Conservation (phyloP, 37 sponge, comb jelly and placozoan genomes). For the Chondrilla cf. caribensis region DNA sequence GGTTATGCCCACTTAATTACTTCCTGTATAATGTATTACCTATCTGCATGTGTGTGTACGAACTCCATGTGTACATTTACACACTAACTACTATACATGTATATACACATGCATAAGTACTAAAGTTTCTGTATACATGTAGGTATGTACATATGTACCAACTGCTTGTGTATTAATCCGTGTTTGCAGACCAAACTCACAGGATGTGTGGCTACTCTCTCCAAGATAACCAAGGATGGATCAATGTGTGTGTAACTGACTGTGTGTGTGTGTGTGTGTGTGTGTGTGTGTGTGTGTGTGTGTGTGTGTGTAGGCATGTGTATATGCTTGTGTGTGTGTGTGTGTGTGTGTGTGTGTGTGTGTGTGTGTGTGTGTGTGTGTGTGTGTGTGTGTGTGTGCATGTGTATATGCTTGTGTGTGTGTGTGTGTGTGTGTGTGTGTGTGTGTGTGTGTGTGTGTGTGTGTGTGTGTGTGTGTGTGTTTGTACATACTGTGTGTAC, state of each 20-base stretch:
- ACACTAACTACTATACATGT: no score
- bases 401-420: not conserved
- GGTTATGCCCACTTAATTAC: no score
- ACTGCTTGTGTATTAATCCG: no score
- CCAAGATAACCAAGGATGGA: not conserved
- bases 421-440: not conserved
- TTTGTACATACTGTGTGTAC: no score
- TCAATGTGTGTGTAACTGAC: not conserved
- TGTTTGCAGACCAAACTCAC: not conserved
- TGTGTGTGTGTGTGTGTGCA: not conserved
- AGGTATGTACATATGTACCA: no score
- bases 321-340: slow-evolving; percentile 8
- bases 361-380: not conserved
- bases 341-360: slow-evolving; percentile 12
- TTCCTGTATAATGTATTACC: no score
- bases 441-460: not conserved
- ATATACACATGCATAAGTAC: no score
- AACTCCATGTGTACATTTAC: no score
- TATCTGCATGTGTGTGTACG: no score
- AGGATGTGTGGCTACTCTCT: not conserved
- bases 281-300: not conserved
- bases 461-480: not conserved
- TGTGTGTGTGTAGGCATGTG: not conserved
- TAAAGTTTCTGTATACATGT: no score
- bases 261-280: not conserved